Conservation (phyloP, 2,113 vertebrate genomes). For the Thunnus maccoyii region DNA sequence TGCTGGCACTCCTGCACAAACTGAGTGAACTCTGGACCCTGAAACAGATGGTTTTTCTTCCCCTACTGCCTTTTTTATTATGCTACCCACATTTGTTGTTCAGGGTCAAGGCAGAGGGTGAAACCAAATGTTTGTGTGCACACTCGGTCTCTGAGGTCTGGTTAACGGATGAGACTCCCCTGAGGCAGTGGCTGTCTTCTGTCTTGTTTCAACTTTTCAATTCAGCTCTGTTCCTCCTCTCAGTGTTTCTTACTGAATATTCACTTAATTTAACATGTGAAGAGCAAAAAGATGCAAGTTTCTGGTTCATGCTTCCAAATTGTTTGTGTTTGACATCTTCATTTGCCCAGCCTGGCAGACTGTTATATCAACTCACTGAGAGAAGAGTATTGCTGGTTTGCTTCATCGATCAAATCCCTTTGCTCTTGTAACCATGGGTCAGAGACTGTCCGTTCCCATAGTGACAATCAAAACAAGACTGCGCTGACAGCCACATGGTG, state of each 20-base stretch:
- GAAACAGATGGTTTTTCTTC: slow-evolving; percentile 57
- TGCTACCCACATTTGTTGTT: slow-evolving; percentile 48
- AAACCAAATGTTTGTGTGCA: slow-evolving; percentile 25
- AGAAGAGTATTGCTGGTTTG: slow-evolving; percentile 47
- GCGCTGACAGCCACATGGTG: slow-evolving; percentile 11
- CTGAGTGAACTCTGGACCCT: slow-evolving; percentile 69
- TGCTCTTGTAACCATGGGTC: slow-evolving; percentile 63
- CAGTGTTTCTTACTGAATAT: not conserved
- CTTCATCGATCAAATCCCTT: slow-evolving; percentile 69
- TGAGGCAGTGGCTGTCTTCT: not conserved
- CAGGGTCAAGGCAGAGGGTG: slow-evolving; percentile 8
- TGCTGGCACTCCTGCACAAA: slow-evolving; percentile 46
- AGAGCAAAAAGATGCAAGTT: not conserved
- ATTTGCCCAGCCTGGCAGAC: slow-evolving; percentile 11
- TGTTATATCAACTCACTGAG: slow-evolving; percentile 21
- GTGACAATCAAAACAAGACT: slow-evolving; percentile 74
- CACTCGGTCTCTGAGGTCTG: not conserved
- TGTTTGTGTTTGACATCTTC: slow-evolving; percentile 17
- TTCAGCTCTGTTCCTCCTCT: not conserved
- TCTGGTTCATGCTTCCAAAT: not conserved
- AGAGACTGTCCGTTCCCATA: slow-evolving; percentile 73
- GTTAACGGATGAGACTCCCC: slow-evolving; percentile 8
- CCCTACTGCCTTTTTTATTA: slow-evolving; percentile 38
- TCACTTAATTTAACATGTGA: not conserved
- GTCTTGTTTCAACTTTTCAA: not conserved